These are phyloP conservation scores for Drosophila santomea DNA, from an alignment of 1,140 invertebrate genomes.

Conservation along the genomic window DNA sequence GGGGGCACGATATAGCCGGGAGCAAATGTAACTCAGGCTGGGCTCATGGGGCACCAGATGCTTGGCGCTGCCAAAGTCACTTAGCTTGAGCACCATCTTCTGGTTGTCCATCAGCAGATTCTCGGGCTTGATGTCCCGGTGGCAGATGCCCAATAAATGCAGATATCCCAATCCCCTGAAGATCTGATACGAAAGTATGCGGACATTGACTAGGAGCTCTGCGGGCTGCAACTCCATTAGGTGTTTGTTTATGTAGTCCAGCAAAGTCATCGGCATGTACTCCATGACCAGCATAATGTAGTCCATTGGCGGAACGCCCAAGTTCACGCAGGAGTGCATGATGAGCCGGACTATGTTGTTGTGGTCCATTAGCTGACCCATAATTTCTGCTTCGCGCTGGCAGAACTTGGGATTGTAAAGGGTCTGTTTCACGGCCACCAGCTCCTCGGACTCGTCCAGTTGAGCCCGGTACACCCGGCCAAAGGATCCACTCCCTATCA, in stretches of 20 bases:
- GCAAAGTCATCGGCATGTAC: slow-evolving; percentile 55
- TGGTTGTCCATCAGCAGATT: slow-evolving; percentile 98
- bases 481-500: slow-evolving; percentile 47
- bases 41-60: slow-evolving; percentile 97
- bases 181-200: slow-evolving; percentile 93
- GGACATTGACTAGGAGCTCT: slow-evolving; percentile 16
- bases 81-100: slow-evolving; percentile 97
- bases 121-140: slow-evolving; percentile 99
- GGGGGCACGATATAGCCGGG: slow-evolving; percentile 98
- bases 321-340: slow-evolving; percentile 12
- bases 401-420: background rate
- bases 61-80: slow-evolving; percentile 99
- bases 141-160: slow-evolving; percentile 98
- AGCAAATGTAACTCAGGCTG: slow-evolving; percentile 99
- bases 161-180: slow-evolving; percentile 99
- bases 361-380: slow-evolving; percentile 32
- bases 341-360: slow-evolving; percentile 42
- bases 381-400: slow-evolving; percentile 27
- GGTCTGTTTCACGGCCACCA: slow-evolving; percentile 54
- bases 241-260: slow-evolving; percentile 17
- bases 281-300: slow-evolving; percentile 49
- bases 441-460: background rate
- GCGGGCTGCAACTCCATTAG: background rate
- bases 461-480: slow-evolving; percentile 43
- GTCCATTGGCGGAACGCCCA: slow-evolving; percentile 5